Base-by-base conservation (phyloP, 2,113 vertebrate genomes). In the Prietella phreatophila region DNA sequence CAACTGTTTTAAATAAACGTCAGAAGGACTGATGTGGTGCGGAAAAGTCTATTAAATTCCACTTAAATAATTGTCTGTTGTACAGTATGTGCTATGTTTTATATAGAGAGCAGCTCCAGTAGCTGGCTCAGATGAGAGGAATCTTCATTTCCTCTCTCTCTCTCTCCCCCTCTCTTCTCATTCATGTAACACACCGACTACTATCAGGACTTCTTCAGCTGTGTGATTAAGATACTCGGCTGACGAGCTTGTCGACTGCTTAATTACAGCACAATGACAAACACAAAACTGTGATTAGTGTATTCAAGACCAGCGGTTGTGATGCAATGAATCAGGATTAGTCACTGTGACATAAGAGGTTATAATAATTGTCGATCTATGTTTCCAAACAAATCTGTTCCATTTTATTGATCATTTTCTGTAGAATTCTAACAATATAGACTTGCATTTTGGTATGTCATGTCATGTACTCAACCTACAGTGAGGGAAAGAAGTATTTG, bases 31-130 rank as follows among this genome's bases (percentile, higher is more conserved):
- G 33, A 82, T 63, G 27, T 69, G 56, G 53, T 80, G 82, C 76
- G 47, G 82, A 88, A 88, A 80, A 79, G 78, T 42, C 76, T 82
- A 81, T 82, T 75, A 75, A 85, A 82, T 55, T 82, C 50, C 84
- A 76, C 76, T 82, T 82, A 69, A 82, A 85, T 82, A 76, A 89
- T 73, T 81, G 75, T 85, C 83, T 85, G 76, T 75, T 80, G 58
- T 60, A 33, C 56, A 22, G 25, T 5, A 9, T 19, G 30, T 36
- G 39, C n/a, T 53, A 65, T 73, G 56, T 60, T 88, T 85, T 85
- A 86, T 67, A 65, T 47, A 81, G n/a, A 81, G 22, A 25, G 58
- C 60, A 55, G 73, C 58, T 79, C 73, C 73, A 50, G 56, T 30
- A 33, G 67, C 50, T 53, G 30, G 30, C 78, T 73, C 47, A 15